Conservation (phyloP, 2,113 vertebrate genomes). For the Prietella phreatophila region DNA sequence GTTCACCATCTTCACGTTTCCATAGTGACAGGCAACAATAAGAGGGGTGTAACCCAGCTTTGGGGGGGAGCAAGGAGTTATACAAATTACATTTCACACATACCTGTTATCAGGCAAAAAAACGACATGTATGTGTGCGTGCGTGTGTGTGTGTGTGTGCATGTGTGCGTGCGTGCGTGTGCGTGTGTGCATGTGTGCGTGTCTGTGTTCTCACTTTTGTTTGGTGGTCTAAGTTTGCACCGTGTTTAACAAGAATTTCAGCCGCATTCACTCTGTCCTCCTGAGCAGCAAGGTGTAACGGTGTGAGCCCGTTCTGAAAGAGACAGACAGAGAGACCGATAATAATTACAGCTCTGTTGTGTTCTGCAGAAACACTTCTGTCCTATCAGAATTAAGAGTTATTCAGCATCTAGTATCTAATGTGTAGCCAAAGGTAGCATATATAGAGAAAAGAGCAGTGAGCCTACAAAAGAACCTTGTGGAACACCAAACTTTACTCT, state of each 20-base stretch:
- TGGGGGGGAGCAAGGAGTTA: slow-evolving; percentile 34
- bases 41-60: slow-evolving; percentile 96
- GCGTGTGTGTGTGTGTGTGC: background rate
- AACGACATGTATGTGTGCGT: background rate
- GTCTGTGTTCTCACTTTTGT: slow-evolving; percentile 80
- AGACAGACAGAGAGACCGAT: background rate
- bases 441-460: background rate
- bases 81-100: background rate
- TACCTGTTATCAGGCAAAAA: background rate
- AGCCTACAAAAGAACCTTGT: background rate
- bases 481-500: background rate
- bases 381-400: background rate
- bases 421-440: background rate
- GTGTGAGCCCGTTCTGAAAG: slow-evolving; percentile 84
- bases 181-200: background rate
- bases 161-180: background rate
- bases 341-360: background rate
- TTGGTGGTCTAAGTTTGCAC: slow-evolving; percentile 87
- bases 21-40: slow-evolving; percentile 96
- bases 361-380: background rate
- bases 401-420: background rate
- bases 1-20: slow-evolving; percentile 96
- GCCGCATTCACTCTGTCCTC: slow-evolving; percentile 90
- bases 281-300: slow-evolving; percentile 91
- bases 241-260: slow-evolving; percentile 83